Evolutionary conservation across 1,140 invertebrate species (phyloP).

Genomic region (Caenorhabditis briggsae): DNA sequence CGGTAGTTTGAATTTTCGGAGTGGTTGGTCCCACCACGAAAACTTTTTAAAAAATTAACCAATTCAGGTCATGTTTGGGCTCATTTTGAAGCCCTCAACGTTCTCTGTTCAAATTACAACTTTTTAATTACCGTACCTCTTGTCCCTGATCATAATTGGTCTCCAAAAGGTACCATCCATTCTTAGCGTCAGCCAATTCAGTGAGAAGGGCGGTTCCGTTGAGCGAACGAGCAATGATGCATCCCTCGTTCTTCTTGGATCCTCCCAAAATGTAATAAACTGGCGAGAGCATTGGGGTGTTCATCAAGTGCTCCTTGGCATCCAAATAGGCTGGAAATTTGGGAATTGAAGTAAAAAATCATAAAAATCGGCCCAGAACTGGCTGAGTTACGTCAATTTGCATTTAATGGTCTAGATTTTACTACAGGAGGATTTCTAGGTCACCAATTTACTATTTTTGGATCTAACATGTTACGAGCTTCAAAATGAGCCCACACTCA

Average conservation of each 20-base stretch:
- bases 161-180: constrained; percentile 81
- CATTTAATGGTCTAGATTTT: too few species aligned
- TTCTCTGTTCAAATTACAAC: constrained; percentile 5
- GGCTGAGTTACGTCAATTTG: background rate
- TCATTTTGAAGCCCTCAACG: background rate
- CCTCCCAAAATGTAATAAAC: constrained; percentile 75
- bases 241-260: constrained; percentile 66
- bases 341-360: background rate
- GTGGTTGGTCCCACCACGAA: background rate
- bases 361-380: background rate
- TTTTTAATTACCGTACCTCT: background rate
- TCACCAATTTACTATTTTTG: too few species aligned
- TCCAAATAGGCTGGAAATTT: constrained; percentile 66
- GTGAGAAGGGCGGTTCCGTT: constrained; percentile 68
- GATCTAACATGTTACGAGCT: too few species aligned
- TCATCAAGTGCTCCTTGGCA: constrained; percentile 67
- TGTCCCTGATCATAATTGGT: constrained; percentile 81
- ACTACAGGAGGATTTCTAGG: too few species aligned
- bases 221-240: constrained; percentile 68
- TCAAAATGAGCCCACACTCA: too few species aligned
- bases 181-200: constrained; percentile 62
- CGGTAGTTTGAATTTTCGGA: background rate
- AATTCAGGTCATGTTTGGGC: too few species aligned
- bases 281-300: constrained; percentile 71
- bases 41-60: too few species aligned